Conservation (phyloP, 2,797 vertebrate genomes). For the Myiothlypis coronata region DNA sequence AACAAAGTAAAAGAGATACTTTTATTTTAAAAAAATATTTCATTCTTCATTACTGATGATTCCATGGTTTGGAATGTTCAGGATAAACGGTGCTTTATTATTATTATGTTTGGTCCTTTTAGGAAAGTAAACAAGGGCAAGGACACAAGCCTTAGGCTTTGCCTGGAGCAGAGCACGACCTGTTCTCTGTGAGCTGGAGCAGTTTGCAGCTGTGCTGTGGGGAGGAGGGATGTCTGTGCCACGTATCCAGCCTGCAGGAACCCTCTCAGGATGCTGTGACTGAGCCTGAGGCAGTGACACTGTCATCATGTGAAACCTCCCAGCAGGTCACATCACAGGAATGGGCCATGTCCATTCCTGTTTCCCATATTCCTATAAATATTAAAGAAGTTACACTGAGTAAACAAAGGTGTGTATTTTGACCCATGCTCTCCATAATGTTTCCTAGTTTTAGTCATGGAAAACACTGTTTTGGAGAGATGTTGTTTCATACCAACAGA, state of each 20-base stretch:
- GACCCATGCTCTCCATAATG: neutral
- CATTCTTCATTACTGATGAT: neutral
- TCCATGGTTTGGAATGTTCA: neutral
- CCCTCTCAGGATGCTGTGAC: neutral
- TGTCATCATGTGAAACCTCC: neutral
- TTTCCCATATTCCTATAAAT: neutral
- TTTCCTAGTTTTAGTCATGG: neutral
- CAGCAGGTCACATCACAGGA: neutral
- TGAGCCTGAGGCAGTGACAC: neutral
- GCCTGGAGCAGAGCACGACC: neutral
- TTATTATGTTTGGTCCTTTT: neutral
- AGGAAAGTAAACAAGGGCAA: neutral
- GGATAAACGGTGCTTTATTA: accelerated
- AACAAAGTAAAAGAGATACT: neutral
- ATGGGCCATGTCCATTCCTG: neutral
- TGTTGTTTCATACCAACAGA: neutral
- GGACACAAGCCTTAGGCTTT: neutral
- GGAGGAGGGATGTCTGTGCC: neutral
- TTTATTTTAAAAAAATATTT: neutral
- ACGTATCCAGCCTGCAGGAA: accelerated
- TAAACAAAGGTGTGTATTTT: neutral
- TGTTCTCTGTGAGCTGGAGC: neutral
- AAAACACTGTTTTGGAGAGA: neutral
- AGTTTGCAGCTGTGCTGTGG: neutral
- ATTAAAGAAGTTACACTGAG: neutral